phyloP scores from a whole-genome alignment of 2,797 vertebrate species.

The Sciaenops ocellatus region DNA sequence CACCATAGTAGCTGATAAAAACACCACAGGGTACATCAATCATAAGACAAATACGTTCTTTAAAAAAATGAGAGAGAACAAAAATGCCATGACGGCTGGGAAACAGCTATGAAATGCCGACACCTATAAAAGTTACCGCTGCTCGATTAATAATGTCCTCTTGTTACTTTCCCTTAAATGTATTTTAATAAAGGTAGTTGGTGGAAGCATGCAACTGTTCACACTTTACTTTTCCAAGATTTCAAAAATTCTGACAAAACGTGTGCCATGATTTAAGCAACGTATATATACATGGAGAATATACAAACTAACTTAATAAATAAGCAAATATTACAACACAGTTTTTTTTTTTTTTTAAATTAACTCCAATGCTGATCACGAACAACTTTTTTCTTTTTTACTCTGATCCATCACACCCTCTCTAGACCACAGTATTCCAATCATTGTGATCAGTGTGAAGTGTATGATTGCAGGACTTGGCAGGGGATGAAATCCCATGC shows the following conservation, averaged over 20 bases:
- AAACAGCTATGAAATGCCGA: not conserved
- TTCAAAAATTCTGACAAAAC: not conserved
- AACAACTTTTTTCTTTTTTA: constrained; percentile 7
- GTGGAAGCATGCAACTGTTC: not conserved
- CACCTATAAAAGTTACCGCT: not conserved
- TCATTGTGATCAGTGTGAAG: constrained; percentile 72
- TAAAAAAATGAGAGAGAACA: not conserved
- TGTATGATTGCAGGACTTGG: constrained; percentile 76
- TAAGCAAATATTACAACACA: not conserved
- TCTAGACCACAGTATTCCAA: constrained; percentile 46
- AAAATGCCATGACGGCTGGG: not conserved
- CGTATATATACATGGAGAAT: not conserved
- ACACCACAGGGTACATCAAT: not conserved
- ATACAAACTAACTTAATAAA: not conserved
- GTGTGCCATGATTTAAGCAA: not conserved
- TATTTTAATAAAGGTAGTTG: not conserved
- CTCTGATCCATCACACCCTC: not conserved
- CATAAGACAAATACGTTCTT: not conserved
- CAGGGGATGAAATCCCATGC: constrained; percentile 75
- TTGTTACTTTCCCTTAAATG: not conserved
- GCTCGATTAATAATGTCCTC: not conserved
- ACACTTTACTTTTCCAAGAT: not conserved
- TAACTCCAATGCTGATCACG: not conserved
- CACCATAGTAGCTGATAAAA: not conserved
- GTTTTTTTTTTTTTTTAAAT: too few species aligned